Conservation (phyloP, 2,888 invertebrate species). For the Pyrochroa serraticornis region DNA sequence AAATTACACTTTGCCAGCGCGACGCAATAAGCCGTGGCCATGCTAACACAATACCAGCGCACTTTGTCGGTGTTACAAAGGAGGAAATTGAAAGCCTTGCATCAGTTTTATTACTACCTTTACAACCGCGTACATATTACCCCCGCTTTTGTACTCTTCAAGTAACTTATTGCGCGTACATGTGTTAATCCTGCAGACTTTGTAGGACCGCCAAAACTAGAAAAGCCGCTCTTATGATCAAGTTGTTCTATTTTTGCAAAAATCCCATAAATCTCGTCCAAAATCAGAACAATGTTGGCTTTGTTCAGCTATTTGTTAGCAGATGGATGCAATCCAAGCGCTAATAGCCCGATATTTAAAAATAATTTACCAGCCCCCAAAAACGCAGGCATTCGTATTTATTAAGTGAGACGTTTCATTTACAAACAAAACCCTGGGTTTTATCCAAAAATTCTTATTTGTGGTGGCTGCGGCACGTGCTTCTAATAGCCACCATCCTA, state of each 20-base stretch:
- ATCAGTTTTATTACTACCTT: constrained; percentile 13
- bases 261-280: no score
- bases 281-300: no score
- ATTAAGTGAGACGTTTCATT: no score
- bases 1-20: not conserved
- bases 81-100: constrained; percentile 11
- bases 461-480: not conserved
- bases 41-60: constrained; percentile 1
- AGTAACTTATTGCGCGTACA: constrained; percentile 6
- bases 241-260: no score
- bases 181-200: constrained; percentile 2
- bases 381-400: no score
- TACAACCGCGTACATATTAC: constrained; percentile 6
- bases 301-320: no score
- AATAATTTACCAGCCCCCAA: no score
- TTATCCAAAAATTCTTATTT: not conserved
- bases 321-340: no score
- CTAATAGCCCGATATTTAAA: no score
- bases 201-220: not conserved
- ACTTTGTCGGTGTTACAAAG: constrained; percentile 4
- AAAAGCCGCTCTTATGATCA: no score
- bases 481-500: constrained; percentile 1
- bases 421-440: no score
- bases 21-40: not conserved
- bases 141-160: constrained; percentile 3